Conservation (phyloP, 2,888 invertebrate species). For the Dromius quadrimaculatus region DNA sequence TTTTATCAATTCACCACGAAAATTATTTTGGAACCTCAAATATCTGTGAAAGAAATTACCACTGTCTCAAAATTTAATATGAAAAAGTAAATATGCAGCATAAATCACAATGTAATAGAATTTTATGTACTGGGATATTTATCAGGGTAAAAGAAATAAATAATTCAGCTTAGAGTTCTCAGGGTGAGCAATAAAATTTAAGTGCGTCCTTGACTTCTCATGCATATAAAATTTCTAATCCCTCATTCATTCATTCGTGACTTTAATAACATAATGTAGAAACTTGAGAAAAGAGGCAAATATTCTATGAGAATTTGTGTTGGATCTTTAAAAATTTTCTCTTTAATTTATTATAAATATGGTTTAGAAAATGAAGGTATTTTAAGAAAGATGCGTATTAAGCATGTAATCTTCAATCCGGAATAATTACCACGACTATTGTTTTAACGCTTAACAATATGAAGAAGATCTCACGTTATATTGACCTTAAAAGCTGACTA, state of each 20-base stretch:
- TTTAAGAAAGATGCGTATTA: constrained; percentile 26
- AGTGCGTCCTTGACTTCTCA: not conserved
- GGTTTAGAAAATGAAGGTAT: constrained; percentile 49
- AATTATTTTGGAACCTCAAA: too few relatives aligned
- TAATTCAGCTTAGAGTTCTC: not conserved
- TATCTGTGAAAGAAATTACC: too few relatives aligned
- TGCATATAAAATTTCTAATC: not conserved
- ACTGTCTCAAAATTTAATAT: too few relatives aligned
- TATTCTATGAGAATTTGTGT: constrained; percentile 26
- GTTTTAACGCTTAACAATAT: constrained; percentile 33
- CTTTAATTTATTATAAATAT: constrained; percentile 11
- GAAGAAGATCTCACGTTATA: constrained; percentile 36
- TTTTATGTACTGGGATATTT: constrained; percentile 22
- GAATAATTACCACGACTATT: constrained; percentile 28
- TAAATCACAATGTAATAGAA: too few relatives aligned
- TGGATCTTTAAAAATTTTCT: constrained; percentile 30
- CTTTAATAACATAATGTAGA: constrained; percentile 1
- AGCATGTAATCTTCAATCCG: constrained; percentile 16
- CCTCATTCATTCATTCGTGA: not conserved
- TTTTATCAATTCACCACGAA: too few relatives aligned
- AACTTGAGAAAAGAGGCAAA: not conserved
- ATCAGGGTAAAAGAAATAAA: constrained; percentile 16
- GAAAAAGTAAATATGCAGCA: too few relatives aligned
- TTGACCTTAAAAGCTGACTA: constrained; percentile 44
- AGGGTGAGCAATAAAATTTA: constrained; percentile 22